Evolutionary conservation across 2,797 vertebrate genomes (phyloP).

Genomic region (Pagetopsis macropterus): DNA sequence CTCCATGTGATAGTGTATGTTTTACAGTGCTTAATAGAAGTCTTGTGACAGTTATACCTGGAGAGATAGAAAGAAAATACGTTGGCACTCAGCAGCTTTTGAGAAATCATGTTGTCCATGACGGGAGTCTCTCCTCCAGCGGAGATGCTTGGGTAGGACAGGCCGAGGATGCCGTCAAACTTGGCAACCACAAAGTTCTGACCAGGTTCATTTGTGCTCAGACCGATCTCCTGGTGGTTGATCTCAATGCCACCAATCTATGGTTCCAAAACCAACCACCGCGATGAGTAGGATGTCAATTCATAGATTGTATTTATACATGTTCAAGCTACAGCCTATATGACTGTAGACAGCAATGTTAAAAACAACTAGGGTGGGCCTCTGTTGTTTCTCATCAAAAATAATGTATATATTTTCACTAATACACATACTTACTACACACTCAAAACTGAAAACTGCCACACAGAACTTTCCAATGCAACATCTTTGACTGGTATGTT

Average conservation of each 20-base stretch:
- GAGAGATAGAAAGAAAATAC: slow-evolving; percentile 85
- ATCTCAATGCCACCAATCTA: slow-evolving; percentile 81
- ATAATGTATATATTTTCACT: neutral
- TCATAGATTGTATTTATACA: neutral
- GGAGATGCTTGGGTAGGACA: slow-evolving; percentile 78
- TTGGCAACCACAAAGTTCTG: slow-evolving; percentile 75
- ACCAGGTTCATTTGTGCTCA: slow-evolving; percentile 81
- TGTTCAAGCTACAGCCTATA: neutral
- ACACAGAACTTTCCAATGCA: neutral
- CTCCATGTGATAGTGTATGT: neutral
- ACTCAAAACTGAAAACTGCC: no score
- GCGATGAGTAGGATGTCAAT: neutral
- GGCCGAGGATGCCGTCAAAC: slow-evolving; percentile 86
- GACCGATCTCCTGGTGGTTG: slow-evolving; percentile 81
- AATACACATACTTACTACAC: no score
- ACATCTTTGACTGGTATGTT: neutral
- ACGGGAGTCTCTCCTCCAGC: slow-evolving; percentile 65
- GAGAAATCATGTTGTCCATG: slow-evolving; percentile 79
- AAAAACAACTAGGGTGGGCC: neutral
- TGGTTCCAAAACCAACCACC: slow-evolving; percentile 1
- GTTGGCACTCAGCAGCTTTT: slow-evolving; percentile 73
- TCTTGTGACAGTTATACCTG: slow-evolving; percentile 62
- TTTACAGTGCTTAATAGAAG: neutral
- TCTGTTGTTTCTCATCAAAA: neutral
- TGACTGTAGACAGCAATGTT: neutral